Base-by-base conservation (phyloP, 2,888 invertebrate species). In the Torymus aiolomorphi region DNA sequence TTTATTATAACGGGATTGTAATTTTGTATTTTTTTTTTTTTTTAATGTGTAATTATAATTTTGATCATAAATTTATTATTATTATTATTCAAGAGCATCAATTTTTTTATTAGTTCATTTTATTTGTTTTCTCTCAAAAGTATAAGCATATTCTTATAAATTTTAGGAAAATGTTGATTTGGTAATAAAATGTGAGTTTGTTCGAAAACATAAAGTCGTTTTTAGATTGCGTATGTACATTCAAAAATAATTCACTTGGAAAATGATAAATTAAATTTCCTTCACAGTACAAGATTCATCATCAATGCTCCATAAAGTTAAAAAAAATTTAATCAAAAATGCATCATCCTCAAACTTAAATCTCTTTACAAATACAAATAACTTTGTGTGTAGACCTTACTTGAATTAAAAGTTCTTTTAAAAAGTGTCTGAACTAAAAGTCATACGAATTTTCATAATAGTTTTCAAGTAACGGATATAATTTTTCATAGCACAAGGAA, bases 211-310 rank as follows among this genome's bases (percentile, higher is more conserved):
- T 56, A 69, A 73, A 72, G 78, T 76, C 67, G 57, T 65, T 80
- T 70, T 62, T 57, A 72, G 57, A 80, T 70, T 70, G 62, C 54
- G 65, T 78, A 76, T 81, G 76, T 82, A 81, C 81, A 82, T 75
- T 80, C 67, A 83, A 83, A 77, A 71, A 67, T 66, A 80, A 78
- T 80, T 82, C 63, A 57, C 69, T 52, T 49, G 31, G 24, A 76
- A 81, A 42, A 79, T 5, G n/a, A 73, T 73, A 66, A 76, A 79
- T 78, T 65, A 74, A 81, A 80, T 80, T 81, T 72, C 8, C 42
- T 42, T 77, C 77, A 79, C 67, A 75, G 74, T 69, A 72, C 42
- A 66, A 75, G 42, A 67, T 75, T 54, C 71, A 67, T 51, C 73
- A 78, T 76, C 74, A 76, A 80, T 80, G 79, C 78, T 78, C 72